Conservation (phyloP, 2,888 invertebrate species). For the Patella ulyssiponensis region DNA sequence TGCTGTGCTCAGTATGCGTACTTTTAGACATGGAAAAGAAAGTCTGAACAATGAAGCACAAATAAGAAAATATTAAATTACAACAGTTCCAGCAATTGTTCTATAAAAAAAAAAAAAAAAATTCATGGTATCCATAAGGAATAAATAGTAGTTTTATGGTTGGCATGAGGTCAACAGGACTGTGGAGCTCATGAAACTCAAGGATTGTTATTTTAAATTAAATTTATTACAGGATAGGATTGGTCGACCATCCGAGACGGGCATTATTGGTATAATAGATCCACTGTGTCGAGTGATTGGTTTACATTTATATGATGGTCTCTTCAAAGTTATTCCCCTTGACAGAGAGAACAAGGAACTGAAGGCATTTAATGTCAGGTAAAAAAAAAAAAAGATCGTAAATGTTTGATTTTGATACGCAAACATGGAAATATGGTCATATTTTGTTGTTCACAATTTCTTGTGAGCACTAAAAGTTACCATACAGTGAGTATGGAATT, state of each 20-base stretch:
- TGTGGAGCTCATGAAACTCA: too few species aligned
- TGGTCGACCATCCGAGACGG: slow-evolving; percentile 95
- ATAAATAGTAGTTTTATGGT: too few species aligned
- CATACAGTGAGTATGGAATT: not conserved
- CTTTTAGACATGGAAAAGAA: too few species aligned
- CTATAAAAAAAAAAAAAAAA: too few species aligned
- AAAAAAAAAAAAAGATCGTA: slow-evolving; percentile 11
- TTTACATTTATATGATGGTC: slow-evolving; percentile 93
- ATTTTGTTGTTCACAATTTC: not conserved
- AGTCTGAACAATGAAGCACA: too few species aligned
- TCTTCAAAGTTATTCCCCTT: slow-evolving; percentile 96
- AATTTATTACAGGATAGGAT: slow-evolving; percentile 80
- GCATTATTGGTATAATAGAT: slow-evolving; percentile 95
- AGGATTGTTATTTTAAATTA: too few species aligned
- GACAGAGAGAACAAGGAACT: slow-evolving; percentile 94
- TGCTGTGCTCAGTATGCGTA: too few species aligned
- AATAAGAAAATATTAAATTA: too few species aligned
- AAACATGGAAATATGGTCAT: too few species aligned
- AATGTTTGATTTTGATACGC: not conserved
- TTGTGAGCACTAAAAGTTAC: not conserved
- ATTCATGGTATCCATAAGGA: too few species aligned
- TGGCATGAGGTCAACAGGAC: too few species aligned
- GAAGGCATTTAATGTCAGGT: slow-evolving; percentile 85
- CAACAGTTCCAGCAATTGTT: too few species aligned
- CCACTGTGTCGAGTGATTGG: slow-evolving; percentile 96